Base-by-base conservation (phyloP, 2,797 vertebrate species). In the Amniataba percoides region DNA sequence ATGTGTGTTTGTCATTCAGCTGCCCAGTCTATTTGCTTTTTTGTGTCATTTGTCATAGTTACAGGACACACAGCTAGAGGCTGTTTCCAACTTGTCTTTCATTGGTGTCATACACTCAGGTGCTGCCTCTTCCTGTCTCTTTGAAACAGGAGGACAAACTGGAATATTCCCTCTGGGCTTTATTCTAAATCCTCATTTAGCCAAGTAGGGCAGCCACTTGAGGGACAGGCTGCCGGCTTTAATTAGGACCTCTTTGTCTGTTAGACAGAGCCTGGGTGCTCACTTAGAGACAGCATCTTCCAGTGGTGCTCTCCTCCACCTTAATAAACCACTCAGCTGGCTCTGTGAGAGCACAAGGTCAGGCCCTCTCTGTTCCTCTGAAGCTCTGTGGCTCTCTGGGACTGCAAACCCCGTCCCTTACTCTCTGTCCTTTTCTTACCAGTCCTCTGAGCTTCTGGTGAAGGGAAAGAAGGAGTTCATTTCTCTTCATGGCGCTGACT, bases 131-230 rank as follows among this genome's bases (percentile, higher is more conserved):
- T 13, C 48, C 52, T 5, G 1, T 66, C 56, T 64, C 52, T 78
- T 55, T 84, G 68, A 84, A 76, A 73, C 66, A 39, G 1, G n/a
- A 46, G 62, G 76, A 87, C 83, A 87, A 93, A 87, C 61, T 86
- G 71, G 90, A 88, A 80, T 83, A 80, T 51, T 91, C 88, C 84
- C 91, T 85, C 42, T 78, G 90, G 80, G 92, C 81, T 88, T 88
- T 59, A 83, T 82, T 90, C 91, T 88, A 88, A 90, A 89, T 93
- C 91, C 89, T 89, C 77, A 90, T 93, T 94, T 94, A 91, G 85
- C 68, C 88, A 93, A 94, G 89, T 95, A 93, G 95, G 94, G 67
- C 93, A 88, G 69, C 70, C 80, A 67, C 89, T 81, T 81, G 81
- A 85, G 87, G 70, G 87, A 90, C 76, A 61, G 67, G 70, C 77